Evolutionary conservation across 1,140 invertebrate genomes (phyloP).

Genomic region (Saccostrea glomerata): DNA sequence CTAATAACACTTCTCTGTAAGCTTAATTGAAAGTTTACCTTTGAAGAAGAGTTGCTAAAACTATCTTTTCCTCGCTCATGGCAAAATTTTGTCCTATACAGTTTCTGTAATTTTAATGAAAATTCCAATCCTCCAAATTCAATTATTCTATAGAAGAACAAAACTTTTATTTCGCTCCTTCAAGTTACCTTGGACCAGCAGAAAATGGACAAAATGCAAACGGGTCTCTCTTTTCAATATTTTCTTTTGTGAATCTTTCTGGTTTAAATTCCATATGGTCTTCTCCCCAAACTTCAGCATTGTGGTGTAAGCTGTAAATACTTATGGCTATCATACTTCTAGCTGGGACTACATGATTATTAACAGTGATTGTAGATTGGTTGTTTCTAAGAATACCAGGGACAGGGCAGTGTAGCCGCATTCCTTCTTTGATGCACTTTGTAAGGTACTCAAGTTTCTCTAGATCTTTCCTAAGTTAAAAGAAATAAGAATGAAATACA

Average conservation of each 20-base stretch:
- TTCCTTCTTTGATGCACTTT: conserved; percentile 77
- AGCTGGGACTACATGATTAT: conserved; percentile 61
- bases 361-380: conserved; percentile 80
- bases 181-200: conserved; percentile 69
- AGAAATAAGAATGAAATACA: too few species aligned
- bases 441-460: conserved; percentile 75
- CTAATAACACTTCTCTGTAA: too few species aligned
- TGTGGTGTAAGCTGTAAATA: conserved; percentile 72
- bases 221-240: conserved; percentile 64
- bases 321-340: conserved; percentile 57
- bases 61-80: conserved; percentile 53
- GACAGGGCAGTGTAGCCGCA: conserved; percentile 76
- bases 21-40: conserved; percentile 37
- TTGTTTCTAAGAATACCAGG: conserved; percentile 87
- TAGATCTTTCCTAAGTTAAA: conserved; percentile 57
- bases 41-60: conserved; percentile 44
- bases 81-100: conserved; percentile 58
- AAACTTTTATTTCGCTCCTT: too few species aligned
- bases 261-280: conserved; percentile 62
- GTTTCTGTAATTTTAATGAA: conserved; percentile 39
- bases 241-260: conserved; percentile 69
- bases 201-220: conserved; percentile 73
- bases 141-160: too few species aligned
- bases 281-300: conserved; percentile 67
- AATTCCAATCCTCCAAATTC: too few species aligned